Conservation (phyloP, 2,113 vertebrate genomes). For the Paradoxurus hermaphroditus region DNA sequence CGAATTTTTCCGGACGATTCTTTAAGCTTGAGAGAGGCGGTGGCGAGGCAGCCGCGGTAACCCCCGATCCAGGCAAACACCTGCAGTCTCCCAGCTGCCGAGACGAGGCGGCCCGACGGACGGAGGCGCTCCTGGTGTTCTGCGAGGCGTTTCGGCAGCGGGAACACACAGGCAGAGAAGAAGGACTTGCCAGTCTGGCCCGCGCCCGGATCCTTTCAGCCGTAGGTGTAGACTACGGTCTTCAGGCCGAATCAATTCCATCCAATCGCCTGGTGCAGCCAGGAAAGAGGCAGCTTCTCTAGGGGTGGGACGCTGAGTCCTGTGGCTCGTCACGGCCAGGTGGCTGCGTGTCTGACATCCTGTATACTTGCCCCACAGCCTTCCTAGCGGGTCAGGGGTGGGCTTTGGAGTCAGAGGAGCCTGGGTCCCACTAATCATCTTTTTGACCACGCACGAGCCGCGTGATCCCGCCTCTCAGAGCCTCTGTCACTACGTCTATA, state of each 20-base stretch:
- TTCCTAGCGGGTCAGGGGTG: not conserved
- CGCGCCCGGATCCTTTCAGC: not conserved
- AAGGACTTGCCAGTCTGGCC: not conserved
- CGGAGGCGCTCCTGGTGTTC: not conserved
- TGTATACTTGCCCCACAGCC: not conserved
- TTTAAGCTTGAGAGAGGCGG: not conserved
- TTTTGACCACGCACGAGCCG: not conserved
- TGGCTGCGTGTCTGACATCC: not conserved
- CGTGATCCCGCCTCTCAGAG: not conserved
- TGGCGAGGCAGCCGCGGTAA: not conserved
- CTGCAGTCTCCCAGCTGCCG: not conserved
- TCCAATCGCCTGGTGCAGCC: too few relatives aligned
- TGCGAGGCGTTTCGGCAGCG: not conserved
- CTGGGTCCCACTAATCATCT: not conserved
- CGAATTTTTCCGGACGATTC: not conserved
- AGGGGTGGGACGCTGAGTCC: rapidly evolving
- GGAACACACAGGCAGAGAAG: not conserved
- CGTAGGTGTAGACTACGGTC: not conserved
- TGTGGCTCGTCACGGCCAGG: not conserved
- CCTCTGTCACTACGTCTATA: not conserved
- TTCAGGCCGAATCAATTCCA: not conserved
- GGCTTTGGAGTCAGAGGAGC: not conserved
- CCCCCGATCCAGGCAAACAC: not conserved
- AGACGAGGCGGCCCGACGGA: not conserved
- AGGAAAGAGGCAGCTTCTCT: not conserved